Percentiles rank a stretch among this genome's conserved stretches.
Evolutionary conservation across 2,113 vertebrate genomes (phyloP).

Genomic region (Ahaetulla prasina): DNA sequence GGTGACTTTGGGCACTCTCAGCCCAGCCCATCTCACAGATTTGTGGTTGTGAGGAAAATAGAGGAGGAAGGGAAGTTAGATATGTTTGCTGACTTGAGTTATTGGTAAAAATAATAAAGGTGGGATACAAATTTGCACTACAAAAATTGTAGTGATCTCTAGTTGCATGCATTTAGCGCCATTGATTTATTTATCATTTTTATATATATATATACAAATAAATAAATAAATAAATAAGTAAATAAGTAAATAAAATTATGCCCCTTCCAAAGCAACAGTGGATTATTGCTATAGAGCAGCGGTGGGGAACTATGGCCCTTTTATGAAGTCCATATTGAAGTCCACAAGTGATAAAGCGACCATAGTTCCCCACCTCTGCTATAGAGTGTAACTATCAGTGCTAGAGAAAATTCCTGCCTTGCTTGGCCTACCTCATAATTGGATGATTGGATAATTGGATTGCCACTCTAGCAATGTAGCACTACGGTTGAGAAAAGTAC

Average conservation of each 20-base stretch:
- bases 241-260: not conserved
- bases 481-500: not conserved
- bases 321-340: too few relatives aligned
- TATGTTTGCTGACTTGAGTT: not conserved
- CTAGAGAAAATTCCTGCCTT: not conserved
- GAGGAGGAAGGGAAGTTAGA: not conserved
- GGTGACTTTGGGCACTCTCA: not conserved
- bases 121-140: not conserved
- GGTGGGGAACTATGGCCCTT: too few relatives aligned
- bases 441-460: too few relatives aligned
- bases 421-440: not conserved
- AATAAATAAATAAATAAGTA: not conserved
- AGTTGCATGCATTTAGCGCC: too few relatives aligned
- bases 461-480: not conserved
- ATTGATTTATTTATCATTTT: too few relatives aligned
- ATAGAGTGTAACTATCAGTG: not conserved
- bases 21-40: not conserved
- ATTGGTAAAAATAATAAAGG: not conserved
- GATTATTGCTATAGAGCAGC: not conserved
- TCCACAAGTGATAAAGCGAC: too few relatives aligned
- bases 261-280: not conserved
- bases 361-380: too few relatives aligned
- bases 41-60: not conserved
- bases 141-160: too few relatives aligned
- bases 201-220: not conserved